Base-by-base conservation (phyloP, 2,113 vertebrate genomes). In the Lichenostomus cassidix region DNA sequence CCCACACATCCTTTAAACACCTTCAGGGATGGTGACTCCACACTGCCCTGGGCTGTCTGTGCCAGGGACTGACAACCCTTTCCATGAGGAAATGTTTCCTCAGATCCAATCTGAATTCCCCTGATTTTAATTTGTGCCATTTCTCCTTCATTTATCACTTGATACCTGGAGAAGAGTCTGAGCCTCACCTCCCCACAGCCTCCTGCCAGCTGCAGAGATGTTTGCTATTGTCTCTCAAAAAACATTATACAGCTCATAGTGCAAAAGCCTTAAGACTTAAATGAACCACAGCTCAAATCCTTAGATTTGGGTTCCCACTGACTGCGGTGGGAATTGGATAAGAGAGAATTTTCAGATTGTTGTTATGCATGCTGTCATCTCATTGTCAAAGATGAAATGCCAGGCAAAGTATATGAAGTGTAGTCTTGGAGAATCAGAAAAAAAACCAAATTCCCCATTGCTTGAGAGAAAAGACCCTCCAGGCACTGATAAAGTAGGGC, bases 11-110 rank as follows among this genome's bases (percentile, higher is more conserved):
- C 11, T 53, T 20, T 27, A 19, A 25, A n/a, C 10, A 20, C 20
- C 21, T 16, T 5, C 25, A 25, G 3, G 14, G 17, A 2, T 5
- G 7, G 19, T 4, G 29, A 25, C 9, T 19, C 31, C 3, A 29
- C 10, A 21, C 12, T 16, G 39, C 44, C 21, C 37, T 28, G 29
- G 67, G 28, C 33, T 37, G 6, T 7, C 55, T 24, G 9, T 44
- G 24, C 17, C 39, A 46, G 1, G 4, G 9, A 8, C 8, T 60
- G 46, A 42, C n/a, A 29, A 4, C 2, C 2, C 11, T 63, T 33
- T 18, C 7, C 2, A 19, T 4, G 6, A 41, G 31, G 15, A 23
- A 20, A 3, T 21, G 35, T 12, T 53, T 15, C 22, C 44, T 65
- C 23, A 37, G 15, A 22, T 49, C 12, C 47, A 46, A 9, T 5